Conservation (phyloP, 2,888 invertebrate genomes). For the Thyatira batis region DNA sequence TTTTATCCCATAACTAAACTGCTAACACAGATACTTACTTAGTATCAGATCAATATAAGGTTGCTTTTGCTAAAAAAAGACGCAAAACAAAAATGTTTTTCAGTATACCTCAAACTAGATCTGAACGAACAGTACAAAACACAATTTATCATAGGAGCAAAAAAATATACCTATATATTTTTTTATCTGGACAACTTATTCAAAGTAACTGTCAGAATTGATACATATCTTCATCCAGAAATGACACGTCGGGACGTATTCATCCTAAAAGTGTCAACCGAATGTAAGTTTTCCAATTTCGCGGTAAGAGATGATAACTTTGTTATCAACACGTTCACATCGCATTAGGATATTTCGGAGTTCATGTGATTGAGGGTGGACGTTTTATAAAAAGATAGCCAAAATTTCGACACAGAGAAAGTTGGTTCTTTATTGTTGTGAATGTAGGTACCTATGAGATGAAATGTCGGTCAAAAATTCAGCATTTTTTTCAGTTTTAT, state of each 20-base stretch:
- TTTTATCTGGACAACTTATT: neutral
- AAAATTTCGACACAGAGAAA: neutral
- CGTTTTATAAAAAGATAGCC: too few relatives aligned
- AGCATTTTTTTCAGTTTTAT: too few relatives aligned
- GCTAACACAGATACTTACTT: too few relatives aligned
- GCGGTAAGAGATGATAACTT: neutral
- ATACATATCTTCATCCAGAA: neutral
- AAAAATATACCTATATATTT: neutral
- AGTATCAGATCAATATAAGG: too few relatives aligned
- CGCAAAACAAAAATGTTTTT: too few relatives aligned
- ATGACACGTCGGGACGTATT: neutral
- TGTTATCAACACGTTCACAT: slow-evolving; percentile 9
- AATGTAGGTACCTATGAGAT: too few relatives aligned
- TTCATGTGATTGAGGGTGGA: too few relatives aligned
- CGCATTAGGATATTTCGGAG: neutral
- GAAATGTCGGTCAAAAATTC: too few relatives aligned
- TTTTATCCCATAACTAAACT: too few relatives aligned
- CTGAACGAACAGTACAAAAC: neutral
- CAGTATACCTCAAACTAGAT: neutral
- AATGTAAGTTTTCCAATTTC: slow-evolving; percentile 6
- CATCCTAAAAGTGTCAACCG: slow-evolving; percentile 5
- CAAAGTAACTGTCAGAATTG: neutral
- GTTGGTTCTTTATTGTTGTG: neutral
- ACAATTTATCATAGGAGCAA: neutral
- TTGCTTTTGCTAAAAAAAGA: too few relatives aligned